phyloP scores from a whole-genome alignment of 1,140 invertebrate species.

The Drosophila leontia region DNA sequence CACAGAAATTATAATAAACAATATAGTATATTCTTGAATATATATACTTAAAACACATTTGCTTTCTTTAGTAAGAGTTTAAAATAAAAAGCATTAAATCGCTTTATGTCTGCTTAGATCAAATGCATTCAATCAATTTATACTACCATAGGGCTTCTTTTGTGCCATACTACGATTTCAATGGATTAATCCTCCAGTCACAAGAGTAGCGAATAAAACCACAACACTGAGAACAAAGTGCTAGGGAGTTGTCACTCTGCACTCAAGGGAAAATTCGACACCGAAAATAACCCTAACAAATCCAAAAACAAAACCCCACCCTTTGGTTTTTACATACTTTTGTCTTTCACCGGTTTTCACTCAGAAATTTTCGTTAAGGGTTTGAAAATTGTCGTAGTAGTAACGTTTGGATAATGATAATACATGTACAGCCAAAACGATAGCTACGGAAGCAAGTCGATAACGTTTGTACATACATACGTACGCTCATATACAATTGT shows the following conservation, averaged over 20 bases:
- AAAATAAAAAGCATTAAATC: neutral
- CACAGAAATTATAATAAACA: neutral
- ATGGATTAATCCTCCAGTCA: constrained; percentile 12
- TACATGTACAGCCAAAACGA: neutral
- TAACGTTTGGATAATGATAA: constrained; percentile 13
- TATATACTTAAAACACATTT: neutral
- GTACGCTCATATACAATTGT: neutral
- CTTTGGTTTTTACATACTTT: constrained; percentile 8
- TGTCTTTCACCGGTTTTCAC: neutral
- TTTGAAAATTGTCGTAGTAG: neutral
- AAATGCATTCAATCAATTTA: constrained; percentile 24
- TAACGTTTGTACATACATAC: neutral
- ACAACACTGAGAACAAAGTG: constrained; percentile 19
- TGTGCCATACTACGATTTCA: constrained; percentile 10
- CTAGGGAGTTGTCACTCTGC: constrained; percentile 5
- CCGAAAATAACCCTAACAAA: constrained; percentile 4
- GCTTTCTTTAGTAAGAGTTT: neutral
- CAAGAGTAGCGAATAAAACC: neutral
- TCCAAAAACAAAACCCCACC: constrained; percentile 19
- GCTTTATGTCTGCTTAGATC: constrained; percentile 1
- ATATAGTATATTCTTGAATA: neutral
- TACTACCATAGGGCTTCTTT: constrained; percentile 23
- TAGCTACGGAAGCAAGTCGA: constrained; percentile 7
- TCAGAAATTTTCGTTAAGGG: constrained; percentile 10
- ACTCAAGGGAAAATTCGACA: constrained; percentile 1